Percentiles rank a stretch among this genome's conserved stretches.
Evolutionary conservation across 2,797 vertebrate genomes (phyloP).

Genomic region (Mareca strepera): DNA sequence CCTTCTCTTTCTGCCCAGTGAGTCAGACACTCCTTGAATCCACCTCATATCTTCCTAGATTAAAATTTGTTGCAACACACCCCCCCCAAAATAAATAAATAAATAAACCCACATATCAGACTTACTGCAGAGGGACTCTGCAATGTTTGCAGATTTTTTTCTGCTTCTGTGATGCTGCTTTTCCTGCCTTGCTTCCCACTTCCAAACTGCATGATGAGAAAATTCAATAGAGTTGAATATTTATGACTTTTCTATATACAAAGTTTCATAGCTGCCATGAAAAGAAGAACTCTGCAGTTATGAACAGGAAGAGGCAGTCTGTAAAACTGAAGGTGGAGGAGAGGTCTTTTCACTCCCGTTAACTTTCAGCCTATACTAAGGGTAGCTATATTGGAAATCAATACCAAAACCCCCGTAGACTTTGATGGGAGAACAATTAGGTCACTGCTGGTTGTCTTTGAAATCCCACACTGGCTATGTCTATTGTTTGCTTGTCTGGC

Average conservation of each 20-base stretch:
- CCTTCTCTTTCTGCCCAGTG: not conserved
- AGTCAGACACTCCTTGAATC: not conserved
- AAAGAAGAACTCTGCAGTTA: not conserved
- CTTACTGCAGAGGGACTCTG: not conserved
- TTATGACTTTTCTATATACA: slow-evolving; percentile 6
- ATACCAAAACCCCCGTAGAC: not conserved
- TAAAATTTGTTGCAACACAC: not conserved
- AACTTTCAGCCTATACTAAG: not conserved
- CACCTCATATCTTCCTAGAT: not conserved
- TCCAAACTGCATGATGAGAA: slow-evolving; percentile 2
- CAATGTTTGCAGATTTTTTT: not conserved
- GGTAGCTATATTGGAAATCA: slow-evolving; percentile 6
- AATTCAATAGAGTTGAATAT: not conserved
- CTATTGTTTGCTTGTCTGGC: not conserved
- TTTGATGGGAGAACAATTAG: slow-evolving; percentile 2
- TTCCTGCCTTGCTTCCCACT: not conserved
- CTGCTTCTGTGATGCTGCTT: not conserved
- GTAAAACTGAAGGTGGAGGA: slow-evolving; percentile 23
- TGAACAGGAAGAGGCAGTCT: not conserved
- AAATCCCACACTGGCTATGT: not conserved
- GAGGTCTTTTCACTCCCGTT: not conserved
- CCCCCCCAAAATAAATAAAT: not conserved
- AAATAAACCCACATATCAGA: not conserved
- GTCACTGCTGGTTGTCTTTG: slow-evolving; percentile 33
- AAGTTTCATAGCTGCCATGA: not conserved